Percentiles rank a stretch among this genome's conserved stretches.
Conservation (phyloP, 2,797 vertebrate genomes). For the Phoebastria nigripes region DNA sequence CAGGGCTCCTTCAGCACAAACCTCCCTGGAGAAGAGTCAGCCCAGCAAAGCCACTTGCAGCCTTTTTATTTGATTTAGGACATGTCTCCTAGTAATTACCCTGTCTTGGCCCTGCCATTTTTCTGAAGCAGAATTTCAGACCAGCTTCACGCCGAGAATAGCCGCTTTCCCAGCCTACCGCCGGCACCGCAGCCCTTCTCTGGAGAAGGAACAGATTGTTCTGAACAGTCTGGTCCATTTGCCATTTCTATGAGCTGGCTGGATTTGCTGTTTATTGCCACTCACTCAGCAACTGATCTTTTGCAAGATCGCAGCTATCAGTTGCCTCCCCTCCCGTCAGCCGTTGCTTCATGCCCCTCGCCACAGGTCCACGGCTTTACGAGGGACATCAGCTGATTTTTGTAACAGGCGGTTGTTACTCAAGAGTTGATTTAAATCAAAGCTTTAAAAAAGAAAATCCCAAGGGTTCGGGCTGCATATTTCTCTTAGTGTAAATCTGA, state of each 20-base stretch:
- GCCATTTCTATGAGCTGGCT: constrained; percentile 1
- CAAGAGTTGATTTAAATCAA: not conserved
- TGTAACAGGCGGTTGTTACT: not conserved
- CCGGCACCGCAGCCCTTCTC: not conserved
- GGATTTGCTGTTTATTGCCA: constrained; percentile 4
- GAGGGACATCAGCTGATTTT: not conserved
- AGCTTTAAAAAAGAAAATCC: not conserved
- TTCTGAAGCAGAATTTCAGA: not conserved
- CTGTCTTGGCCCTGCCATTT: not conserved
- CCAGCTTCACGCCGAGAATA: not conserved
- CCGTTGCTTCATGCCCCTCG: not conserved
- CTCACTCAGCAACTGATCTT: not conserved
- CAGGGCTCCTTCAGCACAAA: not conserved
- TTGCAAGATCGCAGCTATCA: not conserved
- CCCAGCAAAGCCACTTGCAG: not conserved
- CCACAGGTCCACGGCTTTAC: not conserved
- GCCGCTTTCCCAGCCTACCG: not conserved
- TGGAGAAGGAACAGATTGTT: constrained; percentile 54
- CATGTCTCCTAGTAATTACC: not conserved
- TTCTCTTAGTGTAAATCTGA: not conserved
- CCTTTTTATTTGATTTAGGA: not conserved
- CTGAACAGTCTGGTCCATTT: constrained; percentile 43
- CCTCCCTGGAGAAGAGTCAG: not conserved
- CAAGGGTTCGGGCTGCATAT: not conserved
- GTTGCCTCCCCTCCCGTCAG: not conserved